Percentiles rank a stretch among this genome's conserved stretches.
Conservation (phyloP, 2,113 vertebrate genomes). For the Hemicordylus capensis region DNA sequence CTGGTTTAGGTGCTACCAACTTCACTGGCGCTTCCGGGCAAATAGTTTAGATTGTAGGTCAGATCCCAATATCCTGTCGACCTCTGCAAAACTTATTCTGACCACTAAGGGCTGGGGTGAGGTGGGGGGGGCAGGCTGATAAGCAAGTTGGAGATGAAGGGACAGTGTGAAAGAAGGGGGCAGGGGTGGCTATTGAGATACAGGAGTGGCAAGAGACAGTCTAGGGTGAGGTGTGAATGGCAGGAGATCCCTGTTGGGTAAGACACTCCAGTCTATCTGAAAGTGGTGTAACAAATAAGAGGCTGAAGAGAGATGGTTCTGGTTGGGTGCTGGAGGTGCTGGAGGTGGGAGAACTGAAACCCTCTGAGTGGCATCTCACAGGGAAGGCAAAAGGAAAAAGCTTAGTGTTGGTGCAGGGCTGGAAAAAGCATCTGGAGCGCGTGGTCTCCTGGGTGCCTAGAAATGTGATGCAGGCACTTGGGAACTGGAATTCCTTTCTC, state of each 20-base stretch:
- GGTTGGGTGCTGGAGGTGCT: too few species aligned
- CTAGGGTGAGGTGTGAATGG: not conserved
- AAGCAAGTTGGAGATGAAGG: not conserved
- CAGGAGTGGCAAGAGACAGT: not conserved
- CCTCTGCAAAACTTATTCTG: not conserved
- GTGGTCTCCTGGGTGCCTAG: not conserved
- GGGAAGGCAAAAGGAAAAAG: not conserved
- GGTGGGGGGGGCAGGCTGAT: not conserved
- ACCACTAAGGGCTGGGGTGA: too few species aligned
- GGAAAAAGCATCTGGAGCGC: not conserved
- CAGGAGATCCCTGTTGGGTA: not conserved
- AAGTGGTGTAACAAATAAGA: too few species aligned
- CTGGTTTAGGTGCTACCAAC: not conserved
- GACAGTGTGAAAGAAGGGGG: not conserved
- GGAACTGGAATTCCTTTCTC: not conserved
- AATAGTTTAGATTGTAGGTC: not conserved
- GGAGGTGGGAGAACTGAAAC: too few species aligned
- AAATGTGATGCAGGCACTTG: not conserved
- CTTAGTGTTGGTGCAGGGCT: not conserved
- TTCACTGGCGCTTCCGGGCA: not conserved
- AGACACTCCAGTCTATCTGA: too few species aligned
- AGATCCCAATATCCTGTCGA: not conserved
- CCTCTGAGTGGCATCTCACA: too few species aligned
- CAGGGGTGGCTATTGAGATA: not conserved
- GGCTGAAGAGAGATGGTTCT: too few species aligned